Evolutionary conservation across 2,888 invertebrate genomes (phyloP).

Genomic region (Blera fallax): DNA sequence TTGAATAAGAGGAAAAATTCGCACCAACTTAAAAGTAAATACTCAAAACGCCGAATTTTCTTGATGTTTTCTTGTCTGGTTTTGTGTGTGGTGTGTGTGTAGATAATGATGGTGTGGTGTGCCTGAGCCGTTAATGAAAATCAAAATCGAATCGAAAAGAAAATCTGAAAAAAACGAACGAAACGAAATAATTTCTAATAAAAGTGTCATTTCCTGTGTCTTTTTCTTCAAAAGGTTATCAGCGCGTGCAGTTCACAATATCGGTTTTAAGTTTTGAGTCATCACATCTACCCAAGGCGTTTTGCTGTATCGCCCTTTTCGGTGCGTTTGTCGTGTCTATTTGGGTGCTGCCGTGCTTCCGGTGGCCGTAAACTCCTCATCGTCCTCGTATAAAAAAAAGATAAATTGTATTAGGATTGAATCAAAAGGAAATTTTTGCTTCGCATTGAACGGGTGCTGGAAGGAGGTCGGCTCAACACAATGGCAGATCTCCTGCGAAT

Average conservation of each 20-base stretch:
- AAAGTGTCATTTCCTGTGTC: slow-evolving; percentile 63
- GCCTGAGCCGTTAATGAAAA: slow-evolving; percentile 43
- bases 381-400: not conserved
- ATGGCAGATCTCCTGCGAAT: slow-evolving; percentile 89
- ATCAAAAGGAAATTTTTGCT: slow-evolving; percentile 37
- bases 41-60: slow-evolving; percentile 21
- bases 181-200: slow-evolving; percentile 48
- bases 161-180: slow-evolving; percentile 27
- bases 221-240: slow-evolving; percentile 65
- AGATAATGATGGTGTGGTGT: slow-evolving; percentile 39
- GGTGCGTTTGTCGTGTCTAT: slow-evolving; percentile 22
- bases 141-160: slow-evolving; percentile 59
- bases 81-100: slow-evolving; percentile 22
- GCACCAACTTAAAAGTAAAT: slow-evolving; percentile 8
- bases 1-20: slow-evolving; percentile 1
- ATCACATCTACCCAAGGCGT: slow-evolving; percentile 27
- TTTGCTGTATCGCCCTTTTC: slow-evolving; percentile 20
- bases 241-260: slow-evolving; percentile 33
- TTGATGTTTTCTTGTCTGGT: slow-evolving; percentile 40
- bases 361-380: slow-evolving; percentile 26
- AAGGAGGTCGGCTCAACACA: slow-evolving; percentile 54
- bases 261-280: slow-evolving; percentile 56
- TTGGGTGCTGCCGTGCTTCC: slow-evolving; percentile 65
- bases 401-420: not conserved
- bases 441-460: slow-evolving; percentile 29